phyloP scores from a whole-genome alignment of 2,888 invertebrate genomes.

The Eilema depressum region DNA sequence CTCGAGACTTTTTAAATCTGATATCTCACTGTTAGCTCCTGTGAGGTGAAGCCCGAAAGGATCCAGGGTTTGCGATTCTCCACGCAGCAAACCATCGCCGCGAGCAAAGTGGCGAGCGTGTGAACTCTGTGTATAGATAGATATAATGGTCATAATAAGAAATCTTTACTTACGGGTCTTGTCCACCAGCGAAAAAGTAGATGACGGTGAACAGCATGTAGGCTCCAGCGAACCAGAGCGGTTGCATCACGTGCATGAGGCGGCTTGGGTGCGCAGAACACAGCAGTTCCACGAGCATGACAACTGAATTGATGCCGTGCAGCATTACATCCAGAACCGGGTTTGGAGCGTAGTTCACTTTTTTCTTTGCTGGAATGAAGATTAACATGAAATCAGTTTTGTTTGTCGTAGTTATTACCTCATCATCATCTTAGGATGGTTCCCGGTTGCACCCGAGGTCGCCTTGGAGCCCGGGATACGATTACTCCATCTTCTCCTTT shows the following conservation, averaged over 20 bases:
- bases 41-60: too few species aligned
- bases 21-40: too few species aligned
- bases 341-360: conserved; percentile 74
- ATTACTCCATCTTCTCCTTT: too few species aligned
- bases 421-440: too few species aligned
- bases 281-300: conserved; percentile 91
- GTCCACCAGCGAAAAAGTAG: conserved; percentile 91
- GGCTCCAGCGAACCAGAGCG: conserved; percentile 89
- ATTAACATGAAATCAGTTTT: not conserved
- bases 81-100: too few species aligned
- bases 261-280: conserved; percentile 91
- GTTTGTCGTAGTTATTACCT: too few species aligned
- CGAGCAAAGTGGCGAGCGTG: too few species aligned
- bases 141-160: conserved; percentile 36
- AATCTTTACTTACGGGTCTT: conserved; percentile 86
- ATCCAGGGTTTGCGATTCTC: too few species aligned
- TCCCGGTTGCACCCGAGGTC: too few species aligned
- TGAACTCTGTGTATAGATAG: not conserved
- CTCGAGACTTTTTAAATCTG: too few species aligned
- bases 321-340: conserved; percentile 79
- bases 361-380: conserved; percentile 61
- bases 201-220: conserved; percentile 91
- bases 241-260: conserved; percentile 88
- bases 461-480: too few species aligned
- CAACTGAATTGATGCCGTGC: conserved; percentile 90